phyloP scores from a whole-genome alignment of 2,113 vertebrate species.

The Odobenus rosmarus region DNA sequence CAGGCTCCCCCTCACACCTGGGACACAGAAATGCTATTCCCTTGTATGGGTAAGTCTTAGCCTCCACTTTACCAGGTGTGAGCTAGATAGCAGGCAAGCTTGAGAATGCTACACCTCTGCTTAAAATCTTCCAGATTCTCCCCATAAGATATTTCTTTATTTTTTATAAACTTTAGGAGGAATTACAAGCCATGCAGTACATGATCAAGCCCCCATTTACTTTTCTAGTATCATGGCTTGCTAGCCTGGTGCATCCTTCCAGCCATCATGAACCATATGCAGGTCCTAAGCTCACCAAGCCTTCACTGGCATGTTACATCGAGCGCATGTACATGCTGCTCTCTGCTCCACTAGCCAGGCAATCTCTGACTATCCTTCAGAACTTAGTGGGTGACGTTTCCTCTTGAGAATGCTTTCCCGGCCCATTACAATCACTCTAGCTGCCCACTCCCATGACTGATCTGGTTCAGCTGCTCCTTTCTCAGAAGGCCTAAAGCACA shows the following conservation, averaged over 20 bases:
- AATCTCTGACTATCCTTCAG: background rate
- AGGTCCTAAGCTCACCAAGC: background rate
- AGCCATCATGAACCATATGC: background rate
- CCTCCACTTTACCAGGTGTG: background rate
- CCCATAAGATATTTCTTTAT: background rate
- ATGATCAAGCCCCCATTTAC: no score
- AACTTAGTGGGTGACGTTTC: background rate
- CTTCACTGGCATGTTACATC: background rate
- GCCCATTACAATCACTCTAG: no score
- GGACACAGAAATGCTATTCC: background rate
- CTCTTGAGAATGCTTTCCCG: background rate
- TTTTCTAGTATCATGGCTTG: background rate
- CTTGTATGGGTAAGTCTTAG: background rate
- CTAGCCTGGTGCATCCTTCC: no score
- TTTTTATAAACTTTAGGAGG: background rate
- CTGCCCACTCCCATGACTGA: no score
- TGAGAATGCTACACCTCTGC: background rate
- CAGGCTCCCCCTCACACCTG: background rate
- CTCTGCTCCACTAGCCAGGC: background rate
- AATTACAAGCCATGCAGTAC: background rate
- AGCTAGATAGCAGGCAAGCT: background rate
- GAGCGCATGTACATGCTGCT: accelerated
- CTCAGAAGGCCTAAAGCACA: accelerated
- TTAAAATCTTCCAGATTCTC: background rate
- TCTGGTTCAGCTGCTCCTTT: background rate